Evolutionary conservation across 2,888 invertebrate genomes (phyloP).

Genomic region (Trichacis sp.): DNA sequence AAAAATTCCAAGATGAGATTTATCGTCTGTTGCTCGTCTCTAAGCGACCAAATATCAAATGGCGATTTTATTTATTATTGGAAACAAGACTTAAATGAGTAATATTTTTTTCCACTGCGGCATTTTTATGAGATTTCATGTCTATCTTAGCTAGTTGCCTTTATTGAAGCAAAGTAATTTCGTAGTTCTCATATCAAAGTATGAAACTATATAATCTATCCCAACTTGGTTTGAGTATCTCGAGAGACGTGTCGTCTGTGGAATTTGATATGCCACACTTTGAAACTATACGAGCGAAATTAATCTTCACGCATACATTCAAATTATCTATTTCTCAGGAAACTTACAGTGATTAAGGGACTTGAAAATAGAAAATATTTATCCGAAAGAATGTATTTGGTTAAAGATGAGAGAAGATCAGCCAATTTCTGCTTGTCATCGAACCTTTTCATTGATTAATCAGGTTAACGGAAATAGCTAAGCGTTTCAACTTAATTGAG

Average conservation of each 20-base stretch:
- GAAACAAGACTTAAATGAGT: no score
- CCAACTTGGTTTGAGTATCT: slow-evolving; percentile 51
- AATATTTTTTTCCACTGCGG: no score
- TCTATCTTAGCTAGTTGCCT: not conserved
- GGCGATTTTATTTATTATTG: no score
- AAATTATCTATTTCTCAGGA: not conserved
- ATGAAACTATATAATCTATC: slow-evolving; percentile 5
- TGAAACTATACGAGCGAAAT: slow-evolving; percentile 54
- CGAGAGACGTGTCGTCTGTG: slow-evolving; percentile 48
- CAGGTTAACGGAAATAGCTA: not conserved
- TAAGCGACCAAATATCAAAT: no score
- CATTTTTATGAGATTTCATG: no score
- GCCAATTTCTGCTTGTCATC: not conserved
- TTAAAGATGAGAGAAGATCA: not conserved
- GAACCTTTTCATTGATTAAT: not conserved
- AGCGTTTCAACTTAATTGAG: not conserved
- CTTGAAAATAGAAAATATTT: not conserved
- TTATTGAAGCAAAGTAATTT: slow-evolving; percentile 1
- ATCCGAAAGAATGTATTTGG: not conserved
- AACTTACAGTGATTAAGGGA: not conserved
- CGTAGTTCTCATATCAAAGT: slow-evolving; percentile 2
- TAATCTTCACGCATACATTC: slow-evolving; percentile 40
- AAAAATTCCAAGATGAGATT: no score
- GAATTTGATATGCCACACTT: slow-evolving; percentile 61
- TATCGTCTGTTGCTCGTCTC: no score